phyloP scores from a whole-genome alignment of 2,888 invertebrate genomes.

The Druceiella hillmani region DNA sequence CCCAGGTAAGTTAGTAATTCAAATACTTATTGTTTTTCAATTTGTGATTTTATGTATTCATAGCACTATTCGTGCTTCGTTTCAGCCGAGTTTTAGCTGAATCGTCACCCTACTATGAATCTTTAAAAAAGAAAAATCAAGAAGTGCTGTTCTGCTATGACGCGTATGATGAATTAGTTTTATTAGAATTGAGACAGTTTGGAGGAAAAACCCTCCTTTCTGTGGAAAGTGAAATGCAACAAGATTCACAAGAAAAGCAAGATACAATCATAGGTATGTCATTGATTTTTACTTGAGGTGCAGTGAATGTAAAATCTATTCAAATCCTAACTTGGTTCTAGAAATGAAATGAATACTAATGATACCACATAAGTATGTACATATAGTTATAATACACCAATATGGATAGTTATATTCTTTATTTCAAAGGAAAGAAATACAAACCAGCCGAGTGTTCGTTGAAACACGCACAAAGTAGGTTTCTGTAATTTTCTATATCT shows the following conservation, averaged over 20 bases:
- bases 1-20: slow-evolving; percentile 61
- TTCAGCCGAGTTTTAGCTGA: slow-evolving; percentile 86
- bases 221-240: slow-evolving; percentile 89
- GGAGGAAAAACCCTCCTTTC: slow-evolving; percentile 72
- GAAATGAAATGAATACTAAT: too few species aligned
- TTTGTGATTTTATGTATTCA: slow-evolving; percentile 7
- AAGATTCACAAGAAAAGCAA: slow-evolving; percentile 54
- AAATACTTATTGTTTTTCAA: slow-evolving; percentile 7
- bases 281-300: too few species aligned
- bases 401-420: too few species aligned
- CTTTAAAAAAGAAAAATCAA: slow-evolving; percentile 77
- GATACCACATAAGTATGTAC: too few species aligned
- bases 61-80: slow-evolving; percentile 20
- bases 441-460: too few species aligned
- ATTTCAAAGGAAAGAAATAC: too few species aligned
- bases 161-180: slow-evolving; percentile 92
- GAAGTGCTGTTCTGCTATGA: slow-evolving; percentile 96
- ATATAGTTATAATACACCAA: too few species aligned
- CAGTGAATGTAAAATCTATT: too few species aligned
- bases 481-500: too few species aligned
- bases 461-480: too few species aligned
- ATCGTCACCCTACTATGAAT: slow-evolving; percentile 92
- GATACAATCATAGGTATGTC: slow-evolving; percentile 57
- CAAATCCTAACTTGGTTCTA: too few species aligned
- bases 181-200: slow-evolving; percentile 84